Conservation (phyloP, 1,140 invertebrate genomes). For the Helicoverpa zea region DNA sequence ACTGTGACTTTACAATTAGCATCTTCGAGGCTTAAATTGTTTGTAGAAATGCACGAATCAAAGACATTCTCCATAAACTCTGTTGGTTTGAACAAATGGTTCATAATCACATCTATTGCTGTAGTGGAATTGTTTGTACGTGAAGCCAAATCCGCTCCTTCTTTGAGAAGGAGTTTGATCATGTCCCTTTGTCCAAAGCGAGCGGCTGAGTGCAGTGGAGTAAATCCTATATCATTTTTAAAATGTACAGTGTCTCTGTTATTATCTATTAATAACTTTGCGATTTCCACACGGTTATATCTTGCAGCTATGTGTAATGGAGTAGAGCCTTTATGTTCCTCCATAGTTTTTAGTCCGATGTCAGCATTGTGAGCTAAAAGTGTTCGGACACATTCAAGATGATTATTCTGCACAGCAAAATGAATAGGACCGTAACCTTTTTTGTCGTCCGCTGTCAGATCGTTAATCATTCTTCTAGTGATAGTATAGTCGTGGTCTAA, state of each 20-base stretch:
- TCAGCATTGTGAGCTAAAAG: slow-evolving; percentile 88
- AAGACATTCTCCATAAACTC: slow-evolving; percentile 85
- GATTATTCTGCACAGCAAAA: slow-evolving; percentile 90
- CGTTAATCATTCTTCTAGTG: slow-evolving; percentile 66
- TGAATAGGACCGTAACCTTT: slow-evolving; percentile 89
- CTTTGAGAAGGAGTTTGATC: slow-evolving; percentile 86
- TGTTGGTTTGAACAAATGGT: slow-evolving; percentile 84
- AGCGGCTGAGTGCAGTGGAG: slow-evolving; percentile 89
- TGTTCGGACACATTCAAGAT: slow-evolving; percentile 88
- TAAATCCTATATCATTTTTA: slow-evolving; percentile 87
- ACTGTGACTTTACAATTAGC: slow-evolving; percentile 81
- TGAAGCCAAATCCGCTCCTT: slow-evolving; percentile 88
- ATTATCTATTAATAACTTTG: slow-evolving; percentile 84
- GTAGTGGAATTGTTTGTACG: slow-evolving; percentile 87
- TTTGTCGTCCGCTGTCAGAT: slow-evolving; percentile 65
- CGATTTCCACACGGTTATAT: slow-evolving; percentile 83
- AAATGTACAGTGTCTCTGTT: slow-evolving; percentile 83
- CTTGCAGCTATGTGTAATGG: slow-evolving; percentile 88
- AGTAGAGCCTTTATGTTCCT: slow-evolving; percentile 83
- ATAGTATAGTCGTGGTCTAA: slow-evolving; percentile 69
- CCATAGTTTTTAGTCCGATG: slow-evolving; percentile 72
- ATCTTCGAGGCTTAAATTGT: slow-evolving; percentile 80
- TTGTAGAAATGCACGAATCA: slow-evolving; percentile 82
- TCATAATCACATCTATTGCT: slow-evolving; percentile 83
- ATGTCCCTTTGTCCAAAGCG: slow-evolving; percentile 87